These are phyloP conservation scores for Parauchenoglanis ngamensis DNA, from an alignment of 2,797 vertebrate species.

Conservation along the genomic window DNA sequence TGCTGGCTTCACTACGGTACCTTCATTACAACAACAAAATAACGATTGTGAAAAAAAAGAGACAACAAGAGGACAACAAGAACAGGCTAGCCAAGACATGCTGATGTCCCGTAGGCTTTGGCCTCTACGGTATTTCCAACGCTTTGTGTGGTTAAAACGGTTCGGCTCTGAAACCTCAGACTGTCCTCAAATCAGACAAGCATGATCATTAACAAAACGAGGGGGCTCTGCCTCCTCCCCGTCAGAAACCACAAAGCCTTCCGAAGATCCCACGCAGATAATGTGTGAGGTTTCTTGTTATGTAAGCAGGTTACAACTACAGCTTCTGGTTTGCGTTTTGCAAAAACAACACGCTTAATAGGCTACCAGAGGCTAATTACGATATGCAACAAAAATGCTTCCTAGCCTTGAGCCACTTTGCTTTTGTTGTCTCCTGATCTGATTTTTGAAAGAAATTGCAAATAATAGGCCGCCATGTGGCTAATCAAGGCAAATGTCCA, in stretches of 20 bases:
- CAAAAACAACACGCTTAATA: constrained; percentile 71
- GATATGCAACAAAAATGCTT: constrained; percentile 67
- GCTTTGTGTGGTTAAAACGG: constrained; percentile 69
- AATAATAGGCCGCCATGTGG: constrained; percentile 72
- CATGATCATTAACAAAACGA: constrained; percentile 77
- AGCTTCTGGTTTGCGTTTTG: constrained; percentile 69
- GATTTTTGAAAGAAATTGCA: constrained; percentile 68
- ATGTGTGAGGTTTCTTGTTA: constrained; percentile 68
- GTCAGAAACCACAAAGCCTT: constrained; percentile 62
- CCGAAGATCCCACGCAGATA: constrained; percentile 69
- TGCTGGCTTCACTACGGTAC: constrained; percentile 84
- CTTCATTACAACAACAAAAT: constrained; percentile 79
- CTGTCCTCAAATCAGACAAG: constrained; percentile 73
- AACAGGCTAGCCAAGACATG: constrained; percentile 80
- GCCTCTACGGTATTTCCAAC: constrained; percentile 77
- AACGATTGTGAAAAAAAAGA: constrained; percentile 56
- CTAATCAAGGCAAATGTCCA: constrained; percentile 65
- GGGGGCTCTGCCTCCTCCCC: constrained; percentile 59
- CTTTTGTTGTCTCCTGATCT: constrained; percentile 55
- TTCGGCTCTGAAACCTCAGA: constrained; percentile 72
- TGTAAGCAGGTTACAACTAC: constrained; percentile 74
- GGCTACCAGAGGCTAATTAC: constrained; percentile 72
- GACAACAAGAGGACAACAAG: constrained; percentile 68
- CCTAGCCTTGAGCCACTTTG: constrained; percentile 58
- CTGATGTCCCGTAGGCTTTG: constrained; percentile 74